These are phyloP conservation scores for Steinernema hermaphroditum DNA, from an alignment of 2,888 invertebrate species.

Conservation along the genomic window DNA sequence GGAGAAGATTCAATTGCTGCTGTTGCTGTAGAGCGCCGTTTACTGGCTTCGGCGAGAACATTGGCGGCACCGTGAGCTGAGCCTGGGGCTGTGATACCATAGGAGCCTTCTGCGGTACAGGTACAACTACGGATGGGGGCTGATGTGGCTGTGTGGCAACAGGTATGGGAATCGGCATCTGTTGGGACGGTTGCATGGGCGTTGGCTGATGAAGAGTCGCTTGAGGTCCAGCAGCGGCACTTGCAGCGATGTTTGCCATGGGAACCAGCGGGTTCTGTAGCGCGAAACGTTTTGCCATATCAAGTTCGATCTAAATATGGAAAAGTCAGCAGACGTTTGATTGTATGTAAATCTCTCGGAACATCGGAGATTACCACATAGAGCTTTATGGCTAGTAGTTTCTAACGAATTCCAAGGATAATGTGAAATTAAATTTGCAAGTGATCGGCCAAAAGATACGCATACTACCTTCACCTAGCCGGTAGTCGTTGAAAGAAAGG, in stretches of 20 bases:
- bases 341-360: too few relatives aligned
- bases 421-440: too few relatives aligned
- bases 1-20: neutral
- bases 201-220: neutral
- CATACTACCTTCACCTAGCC: too few relatives aligned
- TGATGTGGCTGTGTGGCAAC: neutral
- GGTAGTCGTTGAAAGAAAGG: too few relatives aligned
- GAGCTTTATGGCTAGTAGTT: too few relatives aligned
- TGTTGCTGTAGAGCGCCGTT: constrained; percentile 18
- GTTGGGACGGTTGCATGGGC: neutral
- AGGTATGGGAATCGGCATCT: neutral
- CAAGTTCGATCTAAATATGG: neutral
- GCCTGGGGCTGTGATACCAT: neutral
- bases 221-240: neutral
- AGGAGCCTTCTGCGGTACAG: neutral
- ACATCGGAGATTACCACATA: too few relatives aligned
- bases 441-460: too few relatives aligned
- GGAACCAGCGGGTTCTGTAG: neutral
- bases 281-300: neutral
- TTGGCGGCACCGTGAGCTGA: neutral
- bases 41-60: constrained; percentile 17
- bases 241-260: constrained; percentile 14
- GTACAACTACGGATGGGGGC: neutral
- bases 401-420: neutral
- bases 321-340: neutral